phyloP scores from a whole-genome alignment of 1,140 invertebrate genomes.

The Brachionus calyciflorus region DNA sequence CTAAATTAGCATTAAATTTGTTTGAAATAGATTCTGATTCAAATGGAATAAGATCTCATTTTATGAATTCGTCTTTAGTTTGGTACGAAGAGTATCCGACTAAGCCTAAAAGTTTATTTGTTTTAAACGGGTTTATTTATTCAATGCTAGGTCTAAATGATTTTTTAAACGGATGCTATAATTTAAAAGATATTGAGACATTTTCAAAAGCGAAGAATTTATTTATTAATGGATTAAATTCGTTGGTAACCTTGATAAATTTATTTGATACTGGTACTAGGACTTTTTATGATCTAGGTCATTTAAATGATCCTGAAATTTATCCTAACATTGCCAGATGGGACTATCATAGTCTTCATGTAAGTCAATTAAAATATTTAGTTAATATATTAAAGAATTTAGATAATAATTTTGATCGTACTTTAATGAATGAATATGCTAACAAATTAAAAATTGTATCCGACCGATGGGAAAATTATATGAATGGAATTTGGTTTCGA shows the following conservation, averaged over 20 bases:
- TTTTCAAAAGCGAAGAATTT: slow-evolving; percentile 61
- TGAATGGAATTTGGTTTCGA: slow-evolving; percentile 84
- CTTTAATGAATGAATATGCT: slow-evolving; percentile 47
- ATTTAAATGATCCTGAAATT: slow-evolving; percentile 76
- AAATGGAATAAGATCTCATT: slow-evolving; percentile 78
- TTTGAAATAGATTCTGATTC: slow-evolving; percentile 70
- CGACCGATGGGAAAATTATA: slow-evolving; percentile 89
- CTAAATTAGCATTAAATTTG: slow-evolving; percentile 73
- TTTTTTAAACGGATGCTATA: slow-evolving; percentile 60
- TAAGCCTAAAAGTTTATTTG: slow-evolving; percentile 78
- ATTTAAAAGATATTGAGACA: background rate
- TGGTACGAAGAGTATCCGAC: slow-evolving; percentile 99
- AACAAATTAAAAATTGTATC: slow-evolving; percentile 78
- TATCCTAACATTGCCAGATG: slow-evolving; percentile 82
- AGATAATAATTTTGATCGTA: slow-evolving; percentile 16
- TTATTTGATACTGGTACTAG: slow-evolving; percentile 92
- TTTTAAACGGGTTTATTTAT: slow-evolving; percentile 98
- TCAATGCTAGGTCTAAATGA: slow-evolving; percentile 93
- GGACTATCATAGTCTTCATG: slow-evolving; percentile 97
- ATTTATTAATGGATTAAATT: slow-evolving; percentile 79
- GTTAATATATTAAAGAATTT: slow-evolving; percentile 77
- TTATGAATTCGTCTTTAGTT: slow-evolving; percentile 72
- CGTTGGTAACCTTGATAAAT: slow-evolving; percentile 81
- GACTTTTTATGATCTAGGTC: slow-evolving; percentile 91
- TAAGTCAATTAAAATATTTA: slow-evolving; percentile 87